A percentile compares a stretch with the other conserved stretches of the same genome.
Conservation (phyloP, 92 coral and sea anemone species). For the Parazoanthus darwini region DNA sequence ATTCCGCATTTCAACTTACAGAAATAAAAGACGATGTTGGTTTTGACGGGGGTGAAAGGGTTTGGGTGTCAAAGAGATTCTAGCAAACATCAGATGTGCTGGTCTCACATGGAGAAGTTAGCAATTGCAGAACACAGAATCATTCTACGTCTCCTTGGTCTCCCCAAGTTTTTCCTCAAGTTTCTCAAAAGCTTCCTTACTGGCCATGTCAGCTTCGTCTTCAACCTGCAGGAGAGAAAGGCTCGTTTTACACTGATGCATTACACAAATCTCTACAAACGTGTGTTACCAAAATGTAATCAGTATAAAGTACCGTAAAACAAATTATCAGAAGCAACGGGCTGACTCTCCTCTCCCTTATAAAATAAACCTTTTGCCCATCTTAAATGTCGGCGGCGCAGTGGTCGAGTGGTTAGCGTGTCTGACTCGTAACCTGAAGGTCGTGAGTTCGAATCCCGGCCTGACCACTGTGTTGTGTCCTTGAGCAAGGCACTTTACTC, state of each 20-base stretch:
- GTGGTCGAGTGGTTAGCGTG: too few species aligned
- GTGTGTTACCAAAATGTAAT: background rate
- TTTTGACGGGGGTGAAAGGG: too few species aligned
- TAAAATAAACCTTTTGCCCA: too few species aligned
- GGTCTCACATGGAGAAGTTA: background rate
- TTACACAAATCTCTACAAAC: background rate
- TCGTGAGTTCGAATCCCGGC: too few species aligned
- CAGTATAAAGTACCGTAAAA: background rate
- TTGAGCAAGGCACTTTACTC: too few species aligned
- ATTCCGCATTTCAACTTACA: too few species aligned
- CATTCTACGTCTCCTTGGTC: slow-evolving; percentile 27
- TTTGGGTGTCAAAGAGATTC: too few species aligned
- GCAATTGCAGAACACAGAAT: background rate
- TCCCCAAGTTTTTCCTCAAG: slow-evolving; percentile 82
- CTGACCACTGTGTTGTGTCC: too few species aligned
- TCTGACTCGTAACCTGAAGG: too few species aligned
- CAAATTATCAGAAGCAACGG: background rate
- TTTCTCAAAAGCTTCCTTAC: slow-evolving; percentile 79
- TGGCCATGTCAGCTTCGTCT: slow-evolving; percentile 84
- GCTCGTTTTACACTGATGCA: background rate
- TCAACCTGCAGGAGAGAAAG: slow-evolving; percentile 67
- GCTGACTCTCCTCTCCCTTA: background rate
- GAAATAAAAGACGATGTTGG: too few species aligned
- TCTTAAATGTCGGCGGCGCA: too few species aligned
- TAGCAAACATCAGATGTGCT: background rate